A percentile compares a stretch with the other conserved stretches of the same genome.
Conservation (phyloP, 2,888 invertebrate genomes). For the Drosophila rellima region DNA sequence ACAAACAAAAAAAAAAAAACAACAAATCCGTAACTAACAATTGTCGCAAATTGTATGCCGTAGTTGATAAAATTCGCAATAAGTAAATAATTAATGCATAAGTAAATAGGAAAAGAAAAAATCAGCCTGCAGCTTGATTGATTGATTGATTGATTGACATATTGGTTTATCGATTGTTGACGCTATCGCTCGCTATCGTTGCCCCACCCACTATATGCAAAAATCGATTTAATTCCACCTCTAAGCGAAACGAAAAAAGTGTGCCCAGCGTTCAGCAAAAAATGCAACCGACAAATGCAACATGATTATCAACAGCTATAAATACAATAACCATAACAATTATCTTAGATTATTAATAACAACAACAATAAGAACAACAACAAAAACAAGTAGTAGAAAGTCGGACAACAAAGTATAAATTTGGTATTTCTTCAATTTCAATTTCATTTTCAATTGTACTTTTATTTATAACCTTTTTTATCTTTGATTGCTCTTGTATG, state of each 20-base stretch:
- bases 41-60: slow-evolving; percentile 45
- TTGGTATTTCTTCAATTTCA: slow-evolving; percentile 5
- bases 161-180: slow-evolving; percentile 66
- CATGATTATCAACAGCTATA: slow-evolving; percentile 46
- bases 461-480: slow-evolving; percentile 8
- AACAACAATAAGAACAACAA: no score
- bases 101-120: slow-evolving; percentile 57
- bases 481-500: slow-evolving; percentile 17
- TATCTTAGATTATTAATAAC: slow-evolving; percentile 24
- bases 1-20: slow-evolving; percentile 19
- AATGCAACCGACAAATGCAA: slow-evolving; percentile 35
- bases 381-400: slow-evolving; percentile 53
- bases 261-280: slow-evolving; percentile 63
- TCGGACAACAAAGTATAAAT: slow-evolving; percentile 31
- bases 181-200: slow-evolving; percentile 55
- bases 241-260: slow-evolving; percentile 38
- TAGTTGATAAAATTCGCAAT: slow-evolving; percentile 76
- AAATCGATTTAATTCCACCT: slow-evolving; percentile 47
- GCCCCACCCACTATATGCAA: slow-evolving; percentile 24
- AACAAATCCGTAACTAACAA: slow-evolving; percentile 43
- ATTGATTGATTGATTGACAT: slow-evolving; percentile 68
- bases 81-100: slow-evolving; percentile 69
- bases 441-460: slow-evolving; percentile 1
- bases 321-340: slow-evolving; percentile 26
- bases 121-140: slow-evolving; percentile 74